Conservation (phyloP, 2,113 vertebrate species). For the Xiphophorus couchianus region DNA sequence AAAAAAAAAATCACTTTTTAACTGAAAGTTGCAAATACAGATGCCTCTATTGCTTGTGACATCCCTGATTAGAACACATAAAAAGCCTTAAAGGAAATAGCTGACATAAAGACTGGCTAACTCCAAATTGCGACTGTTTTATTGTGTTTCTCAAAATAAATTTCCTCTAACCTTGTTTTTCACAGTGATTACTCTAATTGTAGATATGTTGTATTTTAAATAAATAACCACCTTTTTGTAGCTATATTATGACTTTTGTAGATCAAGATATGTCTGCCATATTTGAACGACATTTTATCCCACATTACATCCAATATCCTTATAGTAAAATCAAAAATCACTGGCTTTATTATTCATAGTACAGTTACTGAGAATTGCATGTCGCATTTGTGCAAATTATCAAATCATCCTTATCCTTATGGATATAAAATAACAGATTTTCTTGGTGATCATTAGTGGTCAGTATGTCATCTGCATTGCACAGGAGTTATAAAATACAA, state of each 20-base stretch:
- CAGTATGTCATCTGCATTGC: not conserved
- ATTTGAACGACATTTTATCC: no score
- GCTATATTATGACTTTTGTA: not conserved
- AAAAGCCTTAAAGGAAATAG: no score
- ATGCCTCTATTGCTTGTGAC: no score
- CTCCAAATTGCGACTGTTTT: not conserved
- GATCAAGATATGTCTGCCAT: not conserved
- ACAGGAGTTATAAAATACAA: not conserved
- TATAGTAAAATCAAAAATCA: not conserved
- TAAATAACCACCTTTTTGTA: not conserved
- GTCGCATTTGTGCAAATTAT: not conserved
- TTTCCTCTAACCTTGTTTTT: not conserved
- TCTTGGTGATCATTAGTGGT: not conserved
- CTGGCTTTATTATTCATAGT: not conserved
- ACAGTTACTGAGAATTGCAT: not conserved
- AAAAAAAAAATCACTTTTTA: not conserved
- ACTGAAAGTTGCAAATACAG: no score
- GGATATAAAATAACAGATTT: no score
- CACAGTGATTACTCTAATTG: not conserved
- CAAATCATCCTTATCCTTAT: not conserved
- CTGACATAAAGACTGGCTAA: not conserved
- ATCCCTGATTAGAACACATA: no score
- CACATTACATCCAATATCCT: no score
- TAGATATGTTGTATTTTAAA: not conserved
- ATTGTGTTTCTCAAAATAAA: not conserved